Conservation (phyloP, 2,797 vertebrate genomes). For the Apogon talboti region DNA sequence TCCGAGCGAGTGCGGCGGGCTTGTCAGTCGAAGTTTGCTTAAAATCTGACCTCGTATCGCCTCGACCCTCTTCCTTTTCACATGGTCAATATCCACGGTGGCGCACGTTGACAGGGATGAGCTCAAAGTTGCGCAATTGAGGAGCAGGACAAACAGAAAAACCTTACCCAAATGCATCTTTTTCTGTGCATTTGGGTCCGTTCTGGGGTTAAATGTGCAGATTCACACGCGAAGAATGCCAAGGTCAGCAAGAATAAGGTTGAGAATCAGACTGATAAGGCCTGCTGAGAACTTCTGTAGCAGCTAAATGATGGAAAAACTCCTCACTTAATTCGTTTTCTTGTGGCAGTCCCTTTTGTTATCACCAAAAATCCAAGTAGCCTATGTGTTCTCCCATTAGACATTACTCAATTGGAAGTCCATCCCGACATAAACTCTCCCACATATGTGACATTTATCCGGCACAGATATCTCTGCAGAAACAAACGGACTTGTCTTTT, state of each 20-base stretch:
- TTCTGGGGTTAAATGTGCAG: slow-evolving; percentile 34
- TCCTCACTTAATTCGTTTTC: slow-evolving; percentile 41
- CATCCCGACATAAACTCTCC: slow-evolving; percentile 34
- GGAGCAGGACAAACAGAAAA: slow-evolving; percentile 86
- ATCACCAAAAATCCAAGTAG: slow-evolving; percentile 58
- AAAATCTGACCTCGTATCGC: slow-evolving; percentile 93
- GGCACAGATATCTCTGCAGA: slow-evolving; percentile 37
- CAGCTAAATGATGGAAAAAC: slow-evolving; percentile 12
- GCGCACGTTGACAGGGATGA: slow-evolving; percentile 91
- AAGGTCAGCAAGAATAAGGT: slow-evolving; percentile 26
- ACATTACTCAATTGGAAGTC: slow-evolving; percentile 53
- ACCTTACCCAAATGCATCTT: slow-evolving; percentile 90
- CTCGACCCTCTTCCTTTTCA: slow-evolving; percentile 92
- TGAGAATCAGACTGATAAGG: slow-evolving; percentile 12
- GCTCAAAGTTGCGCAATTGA: slow-evolving; percentile 88
- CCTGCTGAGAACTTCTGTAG: slow-evolving; percentile 7
- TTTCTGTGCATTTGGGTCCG: slow-evolving; percentile 61
- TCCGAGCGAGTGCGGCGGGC: slow-evolving; percentile 87
- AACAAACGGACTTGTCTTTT: slow-evolving; percentile 34
- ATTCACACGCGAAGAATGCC: slow-evolving; percentile 21
- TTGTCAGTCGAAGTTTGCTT: slow-evolving; percentile 91
- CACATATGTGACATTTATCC: slow-evolving; percentile 38
- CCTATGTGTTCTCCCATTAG: slow-evolving; percentile 55
- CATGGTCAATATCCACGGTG: slow-evolving; percentile 91
- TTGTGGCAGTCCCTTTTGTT: slow-evolving; percentile 42